phyloP scores from a whole-genome alignment of 2,113 vertebrate species.

The Pelecanoides urinatrix region DNA sequence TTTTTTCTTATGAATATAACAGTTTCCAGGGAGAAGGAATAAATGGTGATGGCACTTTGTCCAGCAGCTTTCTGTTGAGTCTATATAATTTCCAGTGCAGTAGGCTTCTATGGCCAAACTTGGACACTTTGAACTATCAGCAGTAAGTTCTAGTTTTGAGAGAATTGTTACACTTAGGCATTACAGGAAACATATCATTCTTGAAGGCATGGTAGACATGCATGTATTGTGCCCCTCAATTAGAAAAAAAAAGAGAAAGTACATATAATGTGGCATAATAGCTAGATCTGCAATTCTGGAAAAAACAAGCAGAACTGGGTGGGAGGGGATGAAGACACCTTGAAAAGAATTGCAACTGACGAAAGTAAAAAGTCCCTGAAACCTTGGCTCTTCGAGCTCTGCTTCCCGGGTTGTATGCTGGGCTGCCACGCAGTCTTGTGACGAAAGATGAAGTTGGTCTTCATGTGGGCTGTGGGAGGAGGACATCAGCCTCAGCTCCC shows the following conservation, averaged over 20 bases:
- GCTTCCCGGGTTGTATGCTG: neutral
- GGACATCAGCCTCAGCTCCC: neutral
- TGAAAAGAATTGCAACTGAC: neutral
- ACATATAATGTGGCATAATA: neutral
- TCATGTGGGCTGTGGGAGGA: neutral
- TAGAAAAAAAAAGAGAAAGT: neutral
- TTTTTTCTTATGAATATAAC: neutral
- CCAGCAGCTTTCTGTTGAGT: neutral
- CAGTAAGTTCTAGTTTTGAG: neutral
- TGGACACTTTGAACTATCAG: neutral
- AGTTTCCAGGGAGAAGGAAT: neutral
- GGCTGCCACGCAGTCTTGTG: neutral
- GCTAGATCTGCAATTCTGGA: neutral
- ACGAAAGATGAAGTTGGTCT: neutral
- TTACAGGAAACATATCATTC: neutral
- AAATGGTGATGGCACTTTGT: neutral
- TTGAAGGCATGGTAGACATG: neutral
- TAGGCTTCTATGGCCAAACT: neutral
- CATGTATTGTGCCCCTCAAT: neutral
- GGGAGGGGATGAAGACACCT: neutral
- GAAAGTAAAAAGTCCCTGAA: neutral
- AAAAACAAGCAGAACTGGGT: neutral
- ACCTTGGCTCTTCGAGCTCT: neutral
- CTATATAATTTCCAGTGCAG: neutral
- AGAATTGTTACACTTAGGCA: fast-evolving